A percentile compares a stretch with the other conserved stretches of the same genome.
phyloP scores from a whole-genome alignment of 2,888 invertebrate genomes.

The Sabatieria punctata region DNA sequence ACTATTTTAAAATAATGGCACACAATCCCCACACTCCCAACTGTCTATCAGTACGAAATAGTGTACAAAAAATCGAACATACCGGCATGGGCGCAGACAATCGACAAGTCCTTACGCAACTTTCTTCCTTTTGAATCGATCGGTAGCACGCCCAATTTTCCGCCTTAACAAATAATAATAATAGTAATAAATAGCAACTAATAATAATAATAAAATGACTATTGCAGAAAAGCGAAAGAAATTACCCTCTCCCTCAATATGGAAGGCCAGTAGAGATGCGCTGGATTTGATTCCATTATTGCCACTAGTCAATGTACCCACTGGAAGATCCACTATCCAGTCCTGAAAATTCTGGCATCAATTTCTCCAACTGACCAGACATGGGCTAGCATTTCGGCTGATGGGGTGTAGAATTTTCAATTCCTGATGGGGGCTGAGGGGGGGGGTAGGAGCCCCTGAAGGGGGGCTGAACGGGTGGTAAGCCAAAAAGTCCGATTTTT shows the following conservation, averaged over 20 bases:
- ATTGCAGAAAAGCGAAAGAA: neutral
- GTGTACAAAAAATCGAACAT: conserved; percentile 8
- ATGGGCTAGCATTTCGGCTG: no score
- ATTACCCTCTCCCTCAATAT: conserved; percentile 68
- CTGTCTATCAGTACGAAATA: no score
- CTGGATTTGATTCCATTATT: conserved; percentile 88
- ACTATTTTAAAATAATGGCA: no score
- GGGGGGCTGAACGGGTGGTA: no score
- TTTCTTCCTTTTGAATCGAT: conserved; percentile 72
- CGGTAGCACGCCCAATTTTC: conserved; percentile 70
- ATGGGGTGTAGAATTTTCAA: no score
- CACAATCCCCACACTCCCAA: no score
- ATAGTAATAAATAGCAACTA: neutral
- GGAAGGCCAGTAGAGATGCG: conserved; percentile 81
- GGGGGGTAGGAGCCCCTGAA: no score
- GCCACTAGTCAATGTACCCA: conserved; percentile 79
- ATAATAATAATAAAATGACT: neutral
- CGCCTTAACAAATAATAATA: conserved; percentile 40
- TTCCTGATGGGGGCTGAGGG: no score
- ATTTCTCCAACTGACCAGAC: no score
- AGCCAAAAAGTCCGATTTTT: no score
- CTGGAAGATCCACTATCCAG: conserved; percentile 61
- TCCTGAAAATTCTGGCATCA: no score
- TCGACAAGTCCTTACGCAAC: conserved; percentile 45
- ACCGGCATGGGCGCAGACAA: conserved; percentile 35